Conservation (phyloP, 2,113 vertebrate species). For the Toxostoma redivivum region DNA sequence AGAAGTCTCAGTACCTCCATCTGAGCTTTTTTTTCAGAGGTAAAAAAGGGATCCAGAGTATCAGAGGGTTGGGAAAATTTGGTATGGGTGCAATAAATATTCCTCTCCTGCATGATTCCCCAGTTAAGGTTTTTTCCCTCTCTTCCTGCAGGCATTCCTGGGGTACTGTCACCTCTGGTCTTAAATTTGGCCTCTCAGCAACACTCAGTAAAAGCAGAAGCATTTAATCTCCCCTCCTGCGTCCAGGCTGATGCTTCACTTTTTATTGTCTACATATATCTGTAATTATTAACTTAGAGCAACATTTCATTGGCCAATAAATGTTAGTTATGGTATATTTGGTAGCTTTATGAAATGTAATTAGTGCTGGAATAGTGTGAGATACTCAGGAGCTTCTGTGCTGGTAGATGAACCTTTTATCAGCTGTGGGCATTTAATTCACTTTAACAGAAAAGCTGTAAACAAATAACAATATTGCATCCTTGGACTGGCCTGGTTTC, state of each 20-base stretch:
- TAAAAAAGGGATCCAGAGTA: neutral
- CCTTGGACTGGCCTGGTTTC: constrained; percentile 7
- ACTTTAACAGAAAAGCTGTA: constrained; percentile 49
- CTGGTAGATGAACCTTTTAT: constrained; percentile 55
- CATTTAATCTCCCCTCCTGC: constrained; percentile 29
- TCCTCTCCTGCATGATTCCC: neutral
- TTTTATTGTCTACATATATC: constrained; percentile 67
- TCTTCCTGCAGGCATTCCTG: neutral
- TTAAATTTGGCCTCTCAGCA: neutral
- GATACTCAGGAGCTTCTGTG: constrained; percentile 1
- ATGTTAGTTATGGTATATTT: constrained; percentile 69
- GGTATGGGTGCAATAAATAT: neutral
- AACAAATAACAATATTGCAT: constrained; percentile 60
- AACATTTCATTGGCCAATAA: constrained; percentile 69
- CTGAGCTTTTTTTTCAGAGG: neutral
- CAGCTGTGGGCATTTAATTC: constrained; percentile 61
- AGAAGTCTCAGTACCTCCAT: neutral
- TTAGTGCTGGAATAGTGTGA: constrained; percentile 47
- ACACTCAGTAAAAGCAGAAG: neutral
- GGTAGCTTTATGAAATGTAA: constrained; percentile 66
- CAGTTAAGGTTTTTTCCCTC: neutral
- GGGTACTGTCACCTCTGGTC: neutral
- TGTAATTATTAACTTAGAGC: constrained; percentile 66
- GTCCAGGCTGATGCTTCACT: neutral
- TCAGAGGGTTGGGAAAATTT: neutral